Evolutionary conservation across 2,888 invertebrate genomes (phyloP).

Genomic region (Brenthis ino): DNA sequence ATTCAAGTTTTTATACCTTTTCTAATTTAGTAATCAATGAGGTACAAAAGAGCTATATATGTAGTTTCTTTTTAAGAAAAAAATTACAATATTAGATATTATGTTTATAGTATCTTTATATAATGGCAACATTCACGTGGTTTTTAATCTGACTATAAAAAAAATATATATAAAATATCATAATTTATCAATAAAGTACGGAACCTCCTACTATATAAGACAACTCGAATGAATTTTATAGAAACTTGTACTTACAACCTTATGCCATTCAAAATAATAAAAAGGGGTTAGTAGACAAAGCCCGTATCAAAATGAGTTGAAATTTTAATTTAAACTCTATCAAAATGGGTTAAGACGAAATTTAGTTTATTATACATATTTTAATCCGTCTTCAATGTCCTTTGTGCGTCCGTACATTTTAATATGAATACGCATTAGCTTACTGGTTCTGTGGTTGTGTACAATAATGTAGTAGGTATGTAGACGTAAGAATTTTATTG

Average conservation of each 20-base stretch:
- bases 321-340: slow-evolving; percentile 32
- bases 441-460: slow-evolving; percentile 45
- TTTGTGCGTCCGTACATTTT: slow-evolving; percentile 43
- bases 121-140: too few species aligned
- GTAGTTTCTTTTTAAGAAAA: too few species aligned
- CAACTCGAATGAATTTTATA: slow-evolving; percentile 3
- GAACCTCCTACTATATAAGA: slow-evolving; percentile 4
- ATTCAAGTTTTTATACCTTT: too few species aligned
- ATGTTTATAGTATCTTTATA: too few species aligned
- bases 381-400: slow-evolving; percentile 39
- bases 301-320: slow-evolving; percentile 20
- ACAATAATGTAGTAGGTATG: not conserved
- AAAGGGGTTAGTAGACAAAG: slow-evolving; percentile 35
- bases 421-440: slow-evolving; percentile 49
- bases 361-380: slow-evolving; percentile 14
- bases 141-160: too few species aligned
- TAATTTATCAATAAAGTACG: not conserved
- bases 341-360: not conserved
- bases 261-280: slow-evolving; percentile 21
- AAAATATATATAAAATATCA: not conserved
- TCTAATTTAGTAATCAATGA: too few species aligned
- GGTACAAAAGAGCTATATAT: too few species aligned
- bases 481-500: not conserved
- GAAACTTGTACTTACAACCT: slow-evolving; percentile 30
- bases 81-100: too few species aligned